Base-by-base conservation (phyloP, 30 jellyfish, hydroid and myxozoan genomes). In the Pelagia noctiluca region DNA sequence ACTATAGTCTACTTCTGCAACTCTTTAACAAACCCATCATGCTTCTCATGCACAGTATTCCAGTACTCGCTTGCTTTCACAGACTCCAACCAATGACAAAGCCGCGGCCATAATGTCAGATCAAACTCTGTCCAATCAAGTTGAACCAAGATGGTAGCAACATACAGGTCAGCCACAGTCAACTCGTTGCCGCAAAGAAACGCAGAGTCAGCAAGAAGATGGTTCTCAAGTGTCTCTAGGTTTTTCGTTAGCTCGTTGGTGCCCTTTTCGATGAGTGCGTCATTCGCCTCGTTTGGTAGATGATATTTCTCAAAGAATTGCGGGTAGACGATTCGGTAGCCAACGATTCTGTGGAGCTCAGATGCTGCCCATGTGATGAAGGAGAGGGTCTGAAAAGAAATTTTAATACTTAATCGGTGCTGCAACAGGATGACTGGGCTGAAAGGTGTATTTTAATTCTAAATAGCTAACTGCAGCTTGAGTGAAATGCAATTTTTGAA, bases 91-190 rank as follows among this genome's bases (percentile, higher is more conserved):
- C 98, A 92, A n/a, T 38, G 26, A 30, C n/a, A 28, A 8, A 86
- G 31, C 30, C 69, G 88, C 21, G 96, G 98, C 98, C 98, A 92
- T 1, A 92, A 70, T 18, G 71, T 47, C 66, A 92, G 63, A 52
- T 86, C 98, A 80, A 92, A 92, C 54, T 92, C 88, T 7, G 88
- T 53, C 98, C 98, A 92, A 66, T 92, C 98, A 10, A 92, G 86
- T 61, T 92, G 98, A n/a, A 69, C 76, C 10, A 92, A 68, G 2
- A 92, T 65, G 3, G 98, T 92, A 13, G 96, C 98, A 48, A 86
- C 88, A 37, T 92, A 92, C 52, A 85, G 64, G 50, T 92, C 98
- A 11, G 98, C 98, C 11, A 92, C 78, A 16, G 87, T 85, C 50
- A 88, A 74, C 26, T 78, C 76, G 12, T 74, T 85, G 13, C 98